phyloP scores from a whole-genome alignment of 2,113 vertebrate species.

The Galeopterus variegatus region DNA sequence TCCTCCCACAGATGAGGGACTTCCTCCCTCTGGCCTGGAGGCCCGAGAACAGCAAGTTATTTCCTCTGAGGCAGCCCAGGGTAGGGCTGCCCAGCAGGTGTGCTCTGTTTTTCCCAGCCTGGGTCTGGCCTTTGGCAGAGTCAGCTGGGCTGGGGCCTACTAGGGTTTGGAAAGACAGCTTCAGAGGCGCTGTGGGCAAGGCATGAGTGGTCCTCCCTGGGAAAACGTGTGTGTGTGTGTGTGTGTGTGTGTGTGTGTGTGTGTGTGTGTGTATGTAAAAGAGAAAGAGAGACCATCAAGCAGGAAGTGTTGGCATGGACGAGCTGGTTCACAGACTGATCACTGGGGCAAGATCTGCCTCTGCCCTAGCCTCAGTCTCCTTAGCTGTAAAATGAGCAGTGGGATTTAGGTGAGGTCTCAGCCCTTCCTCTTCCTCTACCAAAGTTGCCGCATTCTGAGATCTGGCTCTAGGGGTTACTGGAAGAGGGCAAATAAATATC shows the following conservation, averaged over 20 bases:
- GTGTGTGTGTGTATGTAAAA: neutral
- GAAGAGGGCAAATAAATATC: neutral
- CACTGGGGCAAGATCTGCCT: neutral
- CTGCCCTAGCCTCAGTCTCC: neutral
- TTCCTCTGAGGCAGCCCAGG: neutral
- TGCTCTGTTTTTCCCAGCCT: constrained; percentile 47
- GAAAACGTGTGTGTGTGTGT: too few species aligned
- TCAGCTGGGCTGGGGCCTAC: neutral
- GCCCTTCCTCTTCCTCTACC: neutral
- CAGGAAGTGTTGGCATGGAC: neutral
- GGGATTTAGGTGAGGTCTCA: neutral
- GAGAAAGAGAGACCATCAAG: neutral
- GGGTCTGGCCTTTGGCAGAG: constrained; percentile 25
- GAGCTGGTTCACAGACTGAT: neutral
- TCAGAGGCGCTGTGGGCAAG: neutral
- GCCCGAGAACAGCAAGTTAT: neutral
- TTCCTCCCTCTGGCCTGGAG: neutral
- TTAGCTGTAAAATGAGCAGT: neutral
- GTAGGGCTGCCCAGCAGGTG: neutral
- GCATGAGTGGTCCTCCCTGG: neutral
- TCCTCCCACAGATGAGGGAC: neutral
- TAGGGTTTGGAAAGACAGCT: constrained; percentile 15
- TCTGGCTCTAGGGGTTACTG: neutral
- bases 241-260: too few species aligned
- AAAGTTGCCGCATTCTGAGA: neutral